Evolutionary conservation across 1,140 invertebrate species (phyloP).

Genomic region (Mycetomoellerius zeteki): DNA sequence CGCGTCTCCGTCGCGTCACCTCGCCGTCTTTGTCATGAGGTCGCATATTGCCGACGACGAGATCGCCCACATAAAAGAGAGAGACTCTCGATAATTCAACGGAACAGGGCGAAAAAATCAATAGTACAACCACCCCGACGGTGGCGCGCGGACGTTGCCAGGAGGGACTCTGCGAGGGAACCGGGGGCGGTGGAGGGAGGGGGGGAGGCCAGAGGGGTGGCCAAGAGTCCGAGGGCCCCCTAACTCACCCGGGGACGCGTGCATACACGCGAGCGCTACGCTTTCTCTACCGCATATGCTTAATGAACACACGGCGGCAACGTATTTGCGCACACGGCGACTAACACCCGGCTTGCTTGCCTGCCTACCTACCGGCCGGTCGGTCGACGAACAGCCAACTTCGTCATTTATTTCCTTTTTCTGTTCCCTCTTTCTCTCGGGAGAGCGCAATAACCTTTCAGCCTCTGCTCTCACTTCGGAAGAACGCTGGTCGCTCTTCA

Average conservation of each 20-base stretch:
- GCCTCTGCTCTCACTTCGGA: constrained; percentile 51
- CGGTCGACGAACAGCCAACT: constrained; percentile 36
- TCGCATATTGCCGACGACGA: constrained; percentile 71
- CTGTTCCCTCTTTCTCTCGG: constrained; percentile 17
- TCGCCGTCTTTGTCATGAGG: constrained; percentile 56
- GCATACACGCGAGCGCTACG: constrained; percentile 52
- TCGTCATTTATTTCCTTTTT: constrained; percentile 34
- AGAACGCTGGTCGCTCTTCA: not conserved
- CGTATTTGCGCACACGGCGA: constrained; percentile 59
- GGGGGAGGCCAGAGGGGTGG: not conserved
- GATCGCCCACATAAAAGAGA: constrained; percentile 73
- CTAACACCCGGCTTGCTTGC: constrained; percentile 30
- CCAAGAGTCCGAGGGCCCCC: constrained; percentile 57
- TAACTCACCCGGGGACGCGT: constrained; percentile 65
- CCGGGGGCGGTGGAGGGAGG: not conserved
- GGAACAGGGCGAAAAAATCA: constrained; percentile 78
- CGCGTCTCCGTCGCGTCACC: not conserved
- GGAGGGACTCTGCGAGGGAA: constrained; percentile 44
- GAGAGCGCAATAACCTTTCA: constrained; percentile 62
- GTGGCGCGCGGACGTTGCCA: constrained; percentile 62
- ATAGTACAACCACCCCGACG: constrained; percentile 76
- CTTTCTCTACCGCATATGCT: constrained; percentile 73
- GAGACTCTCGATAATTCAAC: constrained; percentile 77
- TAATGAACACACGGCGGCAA: constrained; percentile 69
- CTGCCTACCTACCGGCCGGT: no score